Evolutionary conservation across 2,888 invertebrate species (phyloP).

Genomic region (Branchipolynoe longqiensis): DNA sequence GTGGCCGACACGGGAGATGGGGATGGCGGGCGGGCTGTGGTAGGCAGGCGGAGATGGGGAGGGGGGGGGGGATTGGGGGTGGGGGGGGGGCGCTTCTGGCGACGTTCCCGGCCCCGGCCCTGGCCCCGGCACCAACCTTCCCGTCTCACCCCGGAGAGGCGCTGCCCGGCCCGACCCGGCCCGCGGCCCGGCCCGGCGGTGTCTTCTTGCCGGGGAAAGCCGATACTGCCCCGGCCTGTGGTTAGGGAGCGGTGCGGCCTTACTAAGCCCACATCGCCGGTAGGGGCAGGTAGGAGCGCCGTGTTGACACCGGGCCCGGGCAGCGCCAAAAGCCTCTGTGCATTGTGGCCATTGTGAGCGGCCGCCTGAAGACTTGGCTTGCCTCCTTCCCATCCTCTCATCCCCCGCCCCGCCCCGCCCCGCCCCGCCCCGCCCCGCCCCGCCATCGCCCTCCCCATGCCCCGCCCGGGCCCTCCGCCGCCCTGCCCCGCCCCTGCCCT

Average conservation of each 20-base stretch:
- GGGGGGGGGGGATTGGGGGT: too few relatives aligned
- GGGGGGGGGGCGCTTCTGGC: neutral
- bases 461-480: too few relatives aligned
- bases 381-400: neutral
- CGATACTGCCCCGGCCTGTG: slow-evolving; percentile 14
- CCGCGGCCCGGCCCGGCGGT: neutral
- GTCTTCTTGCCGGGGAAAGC: slow-evolving; percentile 1
- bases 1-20: neutral
- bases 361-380: neutral
- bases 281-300: neutral
- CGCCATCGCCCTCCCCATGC: too few relatives aligned
- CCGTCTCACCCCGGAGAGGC: too few relatives aligned
- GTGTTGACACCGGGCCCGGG: neutral
- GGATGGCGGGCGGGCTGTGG: too few relatives aligned
- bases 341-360: slow-evolving; percentile 9
- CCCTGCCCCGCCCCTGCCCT: too few relatives aligned
- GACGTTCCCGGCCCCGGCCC: neutral
- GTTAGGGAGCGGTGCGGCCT: slow-evolving; percentile 39
- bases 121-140: too few relatives aligned
- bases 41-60: too few relatives aligned
- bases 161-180: neutral
- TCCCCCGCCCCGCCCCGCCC: neutral
- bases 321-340: neutral
- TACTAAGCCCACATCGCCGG: neutral
- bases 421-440: neutral